phyloP scores from a whole-genome alignment of 2,797 vertebrate genomes.

The Melanitta fusca region DNA sequence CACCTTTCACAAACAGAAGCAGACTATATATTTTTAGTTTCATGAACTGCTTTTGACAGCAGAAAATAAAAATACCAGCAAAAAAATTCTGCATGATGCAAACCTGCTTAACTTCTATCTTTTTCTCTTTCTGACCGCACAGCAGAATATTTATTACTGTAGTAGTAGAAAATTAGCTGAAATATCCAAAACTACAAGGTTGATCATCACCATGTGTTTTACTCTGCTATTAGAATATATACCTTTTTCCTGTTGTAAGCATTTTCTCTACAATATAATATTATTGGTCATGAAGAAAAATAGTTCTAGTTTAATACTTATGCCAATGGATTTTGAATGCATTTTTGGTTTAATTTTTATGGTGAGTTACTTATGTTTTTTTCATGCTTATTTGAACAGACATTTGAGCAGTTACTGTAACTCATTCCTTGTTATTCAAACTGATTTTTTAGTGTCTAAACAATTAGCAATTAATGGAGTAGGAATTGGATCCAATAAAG shows the following conservation, averaged over 20 bases:
- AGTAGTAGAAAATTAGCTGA: background rate
- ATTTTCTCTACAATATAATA: background rate
- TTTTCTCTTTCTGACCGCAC: background rate
- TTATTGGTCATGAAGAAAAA: background rate
- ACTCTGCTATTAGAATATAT: background rate
- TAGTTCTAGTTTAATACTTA: background rate
- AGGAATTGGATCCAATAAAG: slow-evolving; percentile 46
- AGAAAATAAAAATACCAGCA: background rate
- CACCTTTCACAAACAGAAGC: background rate
- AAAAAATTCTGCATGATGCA: background rate
- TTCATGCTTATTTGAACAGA: slow-evolving; percentile 25
- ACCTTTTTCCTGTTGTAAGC: background rate
- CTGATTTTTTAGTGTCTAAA: slow-evolving; percentile 50
- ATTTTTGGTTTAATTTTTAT: slow-evolving; percentile 9
- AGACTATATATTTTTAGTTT: background rate
- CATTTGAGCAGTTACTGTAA: slow-evolving; percentile 43
- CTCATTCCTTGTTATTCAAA: slow-evolving; percentile 58
- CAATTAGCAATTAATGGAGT: slow-evolving; percentile 72
- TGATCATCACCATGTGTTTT: background rate
- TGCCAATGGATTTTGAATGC: background rate
- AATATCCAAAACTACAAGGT: background rate
- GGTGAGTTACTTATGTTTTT: slow-evolving; percentile 25
- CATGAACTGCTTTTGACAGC: background rate
- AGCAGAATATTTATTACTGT: slow-evolving; percentile 5
- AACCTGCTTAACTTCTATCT: background rate